These are phyloP conservation scores for Mystacornis crossleyi DNA, from an alignment of 2,113 vertebrate species.

Conservation along the genomic window DNA sequence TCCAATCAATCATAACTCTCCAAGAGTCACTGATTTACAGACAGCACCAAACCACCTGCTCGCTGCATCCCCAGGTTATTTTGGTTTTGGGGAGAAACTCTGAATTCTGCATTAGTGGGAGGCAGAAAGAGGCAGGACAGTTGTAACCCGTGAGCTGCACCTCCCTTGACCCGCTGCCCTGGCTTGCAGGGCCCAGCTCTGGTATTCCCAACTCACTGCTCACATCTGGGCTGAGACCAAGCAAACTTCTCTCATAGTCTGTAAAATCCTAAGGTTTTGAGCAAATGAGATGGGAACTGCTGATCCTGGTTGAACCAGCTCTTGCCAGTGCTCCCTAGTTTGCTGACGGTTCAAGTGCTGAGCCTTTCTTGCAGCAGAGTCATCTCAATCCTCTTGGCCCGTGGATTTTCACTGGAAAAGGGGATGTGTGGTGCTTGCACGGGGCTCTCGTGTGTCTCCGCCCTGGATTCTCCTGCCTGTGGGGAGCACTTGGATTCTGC, in stretches of 20 bases:
- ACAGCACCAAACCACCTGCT: background rate
- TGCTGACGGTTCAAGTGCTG: background rate
- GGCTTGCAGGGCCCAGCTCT: background rate
- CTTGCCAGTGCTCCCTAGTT: background rate
- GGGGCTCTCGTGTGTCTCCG: background rate
- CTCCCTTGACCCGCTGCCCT: background rate
- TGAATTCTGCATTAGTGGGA: background rate
- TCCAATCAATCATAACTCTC: background rate
- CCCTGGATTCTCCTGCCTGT: accelerated
- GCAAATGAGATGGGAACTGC: background rate
- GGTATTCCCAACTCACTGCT: background rate
- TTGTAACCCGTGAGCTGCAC: background rate
- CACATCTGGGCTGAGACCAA: background rate
- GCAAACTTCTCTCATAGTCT: background rate
- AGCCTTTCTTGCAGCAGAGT: background rate
- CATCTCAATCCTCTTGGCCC: background rate
- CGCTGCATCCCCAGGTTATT: background rate
- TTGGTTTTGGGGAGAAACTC: background rate
- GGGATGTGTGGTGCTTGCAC: background rate
- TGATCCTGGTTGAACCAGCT: background rate
- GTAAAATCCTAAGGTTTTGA: accelerated
- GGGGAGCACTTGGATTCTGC: background rate
- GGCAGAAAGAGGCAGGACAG: background rate
- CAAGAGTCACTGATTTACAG: background rate
- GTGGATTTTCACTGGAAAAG: background rate